Conservation (phyloP, 2,888 invertebrate species). For the Siphonodentalium dalli region DNA sequence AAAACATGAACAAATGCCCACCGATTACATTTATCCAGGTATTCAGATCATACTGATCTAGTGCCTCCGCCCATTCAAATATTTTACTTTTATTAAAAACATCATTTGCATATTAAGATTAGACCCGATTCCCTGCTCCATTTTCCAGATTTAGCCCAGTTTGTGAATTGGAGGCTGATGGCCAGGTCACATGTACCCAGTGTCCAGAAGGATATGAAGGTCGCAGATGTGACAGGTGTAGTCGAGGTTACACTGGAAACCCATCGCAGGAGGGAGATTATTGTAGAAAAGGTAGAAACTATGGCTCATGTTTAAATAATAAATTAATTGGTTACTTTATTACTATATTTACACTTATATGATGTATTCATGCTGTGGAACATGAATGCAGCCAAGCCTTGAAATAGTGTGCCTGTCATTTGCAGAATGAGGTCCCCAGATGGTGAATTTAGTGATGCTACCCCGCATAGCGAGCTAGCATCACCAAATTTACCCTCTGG, state of each 20-base stretch:
- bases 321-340: background rate
- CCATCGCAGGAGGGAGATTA: conserved; percentile 74
- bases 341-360: background rate
- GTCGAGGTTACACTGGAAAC: conserved; percentile 77
- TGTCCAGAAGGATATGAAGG: conserved; percentile 87
- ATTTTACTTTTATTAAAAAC: too few species aligned
- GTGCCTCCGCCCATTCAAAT: too few species aligned
- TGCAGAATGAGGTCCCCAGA: too few species aligned
- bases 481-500: too few species aligned
- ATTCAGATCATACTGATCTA: too few species aligned
- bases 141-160: conserved; percentile 66
- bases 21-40: too few species aligned
- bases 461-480: too few species aligned
- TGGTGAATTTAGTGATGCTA: too few species aligned
- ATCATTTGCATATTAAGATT: too few species aligned
- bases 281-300: conserved; percentile 69
- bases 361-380: background rate
- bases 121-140: too few species aligned
- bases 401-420: too few species aligned
- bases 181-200: conserved; percentile 77
- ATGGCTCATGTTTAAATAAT: background rate
- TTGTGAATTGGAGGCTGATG: conserved; percentile 78
- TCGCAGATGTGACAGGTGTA: conserved; percentile 83
- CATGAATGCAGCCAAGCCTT: background rate
- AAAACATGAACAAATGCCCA: too few species aligned